These are phyloP conservation scores for Cheumatopsyche charites DNA, from an alignment of 1,140 invertebrate species.

Conservation along the genomic window DNA sequence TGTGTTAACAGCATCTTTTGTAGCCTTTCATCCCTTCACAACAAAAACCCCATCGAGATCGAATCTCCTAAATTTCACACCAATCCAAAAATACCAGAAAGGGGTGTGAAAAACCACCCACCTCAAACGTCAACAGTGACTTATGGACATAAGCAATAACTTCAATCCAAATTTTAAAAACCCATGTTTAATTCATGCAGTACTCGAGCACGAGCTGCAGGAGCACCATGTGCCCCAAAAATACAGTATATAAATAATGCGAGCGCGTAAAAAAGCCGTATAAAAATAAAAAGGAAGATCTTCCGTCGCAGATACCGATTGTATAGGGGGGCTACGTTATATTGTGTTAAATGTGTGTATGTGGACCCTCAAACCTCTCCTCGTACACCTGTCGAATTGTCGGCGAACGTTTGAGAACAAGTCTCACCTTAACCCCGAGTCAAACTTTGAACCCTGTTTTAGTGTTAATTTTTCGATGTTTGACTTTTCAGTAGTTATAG, in stretches of 20 bases:
- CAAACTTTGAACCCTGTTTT: too few species aligned
- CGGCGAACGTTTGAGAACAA: not conserved
- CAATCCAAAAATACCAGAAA: too few species aligned
- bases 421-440: too few species aligned
- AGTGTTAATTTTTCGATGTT: too few species aligned
- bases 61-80: not conserved
- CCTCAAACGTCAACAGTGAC: not conserved
- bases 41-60: not conserved
- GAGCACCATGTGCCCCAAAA: not conserved
- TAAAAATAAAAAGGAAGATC: constrained; percentile 13
- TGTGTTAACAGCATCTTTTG: constrained; percentile 25
- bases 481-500: too few species aligned
- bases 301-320: constrained; percentile 14
- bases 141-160: not conserved
- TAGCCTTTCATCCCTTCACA: not conserved
- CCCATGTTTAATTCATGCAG: constrained; percentile 16
- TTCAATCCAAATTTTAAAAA: not conserved
- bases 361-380: constrained; percentile 17
- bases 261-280: constrained; percentile 5
- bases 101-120: too few species aligned
- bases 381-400: constrained; percentile 18
- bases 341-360: too few species aligned
- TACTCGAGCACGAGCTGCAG: not conserved
- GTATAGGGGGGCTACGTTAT: not conserved
- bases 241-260: constrained; percentile 7